Evolutionary conservation across 2,797 vertebrate genomes (phyloP), one percentile per base, ranked within the genome.

Genomic region (Ciconia nigra): DNA sequence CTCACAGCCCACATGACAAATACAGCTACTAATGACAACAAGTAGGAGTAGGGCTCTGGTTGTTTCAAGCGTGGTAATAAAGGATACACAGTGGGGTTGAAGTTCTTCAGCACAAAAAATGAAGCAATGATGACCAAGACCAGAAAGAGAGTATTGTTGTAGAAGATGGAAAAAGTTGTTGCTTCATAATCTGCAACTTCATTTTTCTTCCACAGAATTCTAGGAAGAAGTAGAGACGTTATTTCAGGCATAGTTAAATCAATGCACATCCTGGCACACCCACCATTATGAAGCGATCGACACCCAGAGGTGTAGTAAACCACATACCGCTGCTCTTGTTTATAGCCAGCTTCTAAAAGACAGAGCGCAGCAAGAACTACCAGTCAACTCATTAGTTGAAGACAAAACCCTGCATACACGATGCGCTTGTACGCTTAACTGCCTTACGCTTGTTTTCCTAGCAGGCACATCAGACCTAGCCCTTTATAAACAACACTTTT

Each of bases 41-140:
- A 1, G 0, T 0, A 44, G 42, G 8, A 83, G 39, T 0, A n/a
- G 42, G 62, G 7, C 47, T 15, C 13, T 1, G 7, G 8, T 2
- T 31, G 39, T 54, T 44, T 19, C 16, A 35, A 39, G 31, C 0
- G 0, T 5, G 24, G 28, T 10, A 15, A 42, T 55, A 97, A 99
- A 99, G 99, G 99, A 99, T 99, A 99, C 99, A 99, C 99, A 3
- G 99, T 99, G 73, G 99, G 99, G 98, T 99, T 99, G 98, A 99
- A 99, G 98, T 99, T 99, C 99, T 99, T 99, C 96, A 99, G 96
- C 95, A 99, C 94, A 93, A 99, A 99, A 97, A 99, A 99, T 22
- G 99, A 99, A 69, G 99, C 99, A 1, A 99, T 65, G 93, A 99
- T 99, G 97, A 99, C 99, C 79, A 99, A 98, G 51, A 99, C 98